Evolutionary conservation across 2,113 vertebrate genomes (phyloP), one percentile per base, ranked within the genome.

Genomic region (Alaudala cheleensis): DNA sequence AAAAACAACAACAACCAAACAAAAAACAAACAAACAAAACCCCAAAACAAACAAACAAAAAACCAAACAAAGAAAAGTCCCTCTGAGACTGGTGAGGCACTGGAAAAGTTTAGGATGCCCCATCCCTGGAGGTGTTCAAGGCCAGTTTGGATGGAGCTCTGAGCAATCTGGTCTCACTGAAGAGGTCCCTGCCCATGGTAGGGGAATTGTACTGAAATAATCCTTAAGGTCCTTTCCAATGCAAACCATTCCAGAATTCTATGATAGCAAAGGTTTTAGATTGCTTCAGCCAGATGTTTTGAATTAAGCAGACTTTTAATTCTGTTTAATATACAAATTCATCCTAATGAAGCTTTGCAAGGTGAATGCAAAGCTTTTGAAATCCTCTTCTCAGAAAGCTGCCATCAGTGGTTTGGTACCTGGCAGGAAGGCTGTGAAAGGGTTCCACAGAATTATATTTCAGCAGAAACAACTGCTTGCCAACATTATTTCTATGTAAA

Each of bases 41-140:
- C n/a, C n/a, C n/a, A n/a, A 49, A 49, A 49, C 5, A 14, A 26
- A 8, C 21, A 11, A 47, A 23, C 45, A 47, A 47, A 47, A n/a
- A n/a, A n/a, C n/a, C 4, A 47, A 47, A 47, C 45, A 51, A 13
- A 20, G 39, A 17, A 20, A 13, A 2, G 9, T 53, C 5, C 6
- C 12, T 40, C 3, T 34, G 40, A 54, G 11, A 1, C 9, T 14
- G 9, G 4, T 26, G 42, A 56, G 31, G 9, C 17, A 0, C 9
- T 42, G 34, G 26, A 72, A 34, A 31, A 54, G 17, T 10, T 56
- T 1, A 12, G 39, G 44, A 1, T 67, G 28, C 1, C 8, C 20
- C 21, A 23, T 42, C 21, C 25, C 31, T 64, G 58, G 34, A 2
- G 37, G 10, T 12, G 9, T 33, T 37, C 34, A 50, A 37, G 18